Base-by-base conservation (phyloP, 1,140 invertebrate genomes). In the Heliconius eleuchia region DNA sequence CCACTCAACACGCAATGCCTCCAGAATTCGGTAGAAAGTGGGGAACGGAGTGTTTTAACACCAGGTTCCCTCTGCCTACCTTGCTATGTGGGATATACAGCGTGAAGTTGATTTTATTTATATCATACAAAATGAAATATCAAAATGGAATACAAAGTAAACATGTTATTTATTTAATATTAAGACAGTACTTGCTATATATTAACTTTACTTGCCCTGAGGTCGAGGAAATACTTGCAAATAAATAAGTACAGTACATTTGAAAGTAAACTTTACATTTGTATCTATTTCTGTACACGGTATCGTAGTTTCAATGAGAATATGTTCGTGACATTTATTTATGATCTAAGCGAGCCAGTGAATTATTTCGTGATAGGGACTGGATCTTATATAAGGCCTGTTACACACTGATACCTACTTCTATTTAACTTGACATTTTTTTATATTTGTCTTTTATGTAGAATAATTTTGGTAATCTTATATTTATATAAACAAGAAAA, bases 241-340 rank as follows among this genome's bases (percentile, higher is more conserved):
- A 76, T 30, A 66, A 71, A 76, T 27, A 57, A 9, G 23, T 13
- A 66, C 60, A 46, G 16, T 76, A 18, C 46, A 71, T 76, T 60
- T 70, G 74, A 60, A 76, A 76, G 74, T 50, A 3, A 76, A 71
- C 46, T 60, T 76, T 19, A 76, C 74, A 76, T 76, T 66, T 66
- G 27, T 27, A 66, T 11, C 60, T 76, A 76, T 70, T 70, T 60
- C 42, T 34, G 55, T 76, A 76, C 60, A 42, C n/a, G 60, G 74
- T 70, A 76, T 76, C 57, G 39, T 70, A 76, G 55, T 60, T 74
- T 74, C 60, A 76, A 76, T 42, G 66, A 27, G 74, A 76, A 76
- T 34, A 76, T 66, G 74, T 66, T 70, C 74, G 42, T 66, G 74
- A 76, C 74, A 76, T 76, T 76, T 76, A 76, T 76, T 76, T 76